Conservation (phyloP, 2,797 vertebrate species). For the Pampus argenteus region DNA sequence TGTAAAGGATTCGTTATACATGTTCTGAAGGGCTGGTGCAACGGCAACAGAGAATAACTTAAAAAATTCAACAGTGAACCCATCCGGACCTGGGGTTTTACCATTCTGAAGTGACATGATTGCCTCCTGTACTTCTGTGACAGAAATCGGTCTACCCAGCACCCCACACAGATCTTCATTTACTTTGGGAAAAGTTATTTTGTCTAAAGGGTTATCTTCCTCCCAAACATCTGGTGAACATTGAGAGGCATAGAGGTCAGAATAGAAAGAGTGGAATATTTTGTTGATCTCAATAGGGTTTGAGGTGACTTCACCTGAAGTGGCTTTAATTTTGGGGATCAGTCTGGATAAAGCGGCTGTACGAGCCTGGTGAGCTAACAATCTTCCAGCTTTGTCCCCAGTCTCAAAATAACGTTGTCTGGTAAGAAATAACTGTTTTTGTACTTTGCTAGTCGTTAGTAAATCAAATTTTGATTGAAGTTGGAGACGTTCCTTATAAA, state of each 20-base stretch:
- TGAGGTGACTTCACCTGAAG: background rate
- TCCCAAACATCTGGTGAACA: too few relatives aligned
- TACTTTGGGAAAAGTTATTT: too few relatives aligned
- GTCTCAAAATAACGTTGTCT: background rate
- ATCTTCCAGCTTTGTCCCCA: background rate
- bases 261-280: background rate
- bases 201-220: too few relatives aligned
- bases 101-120: too few relatives aligned
- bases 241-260: background rate
- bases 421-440: constrained; percentile 5
- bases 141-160: too few relatives aligned
- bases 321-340: background rate
- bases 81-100: too few relatives aligned
- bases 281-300: background rate
- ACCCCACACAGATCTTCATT: too few relatives aligned
- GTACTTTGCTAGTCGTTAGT: constrained; percentile 4
- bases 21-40: too few relatives aligned
- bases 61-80: too few relatives aligned
- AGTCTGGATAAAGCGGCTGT: background rate
- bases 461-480: constrained; percentile 18
- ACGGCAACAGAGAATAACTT: too few relatives aligned
- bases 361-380: background rate
- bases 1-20: too few relatives aligned
- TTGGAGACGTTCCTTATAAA: constrained; percentile 10
- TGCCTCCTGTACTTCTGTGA: too few relatives aligned